Conservation (phyloP, 1,140 invertebrate species). For the Meloidogyne floridensis region DNA sequence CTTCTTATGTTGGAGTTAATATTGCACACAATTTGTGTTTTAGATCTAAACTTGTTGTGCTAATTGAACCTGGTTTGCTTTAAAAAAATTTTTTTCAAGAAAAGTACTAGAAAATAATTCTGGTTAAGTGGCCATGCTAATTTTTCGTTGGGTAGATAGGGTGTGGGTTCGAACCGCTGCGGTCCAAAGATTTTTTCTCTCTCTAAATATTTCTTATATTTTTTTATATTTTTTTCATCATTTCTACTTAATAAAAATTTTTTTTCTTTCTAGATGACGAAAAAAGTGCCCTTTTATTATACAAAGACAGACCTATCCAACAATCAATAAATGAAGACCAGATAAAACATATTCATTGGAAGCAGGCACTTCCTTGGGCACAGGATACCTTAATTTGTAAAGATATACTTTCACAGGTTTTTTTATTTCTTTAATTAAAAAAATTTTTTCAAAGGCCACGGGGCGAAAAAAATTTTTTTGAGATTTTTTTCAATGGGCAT, state of each 20-base stretch:
- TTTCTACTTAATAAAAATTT: neutral
- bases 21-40: constrained; percentile 16
- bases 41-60: constrained; percentile 26
- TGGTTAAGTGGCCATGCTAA: too few species aligned
- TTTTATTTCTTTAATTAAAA: neutral
- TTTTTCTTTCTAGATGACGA: constrained; percentile 23
- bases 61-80: constrained; percentile 17
- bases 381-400: constrained; percentile 47
- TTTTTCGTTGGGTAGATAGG: too few species aligned
- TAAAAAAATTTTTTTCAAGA: neutral
- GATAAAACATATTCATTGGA: constrained; percentile 41
- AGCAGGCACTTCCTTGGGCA: constrained; percentile 49
- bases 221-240: too few species aligned
- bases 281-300: constrained; percentile 25
- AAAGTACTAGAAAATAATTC: neutral
- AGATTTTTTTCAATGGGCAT: too few species aligned
- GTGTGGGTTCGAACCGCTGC: too few species aligned
- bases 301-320: constrained; percentile 23
- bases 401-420: constrained; percentile 51
- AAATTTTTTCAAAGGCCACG: too few species aligned
- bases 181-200: too few species aligned
- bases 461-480: too few species aligned
- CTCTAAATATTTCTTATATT: too few species aligned
- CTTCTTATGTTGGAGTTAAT: neutral
- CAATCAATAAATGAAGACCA: constrained; percentile 16